phyloP scores from a whole-genome alignment of 2,888 invertebrate species.

The Endotricha flammealis region DNA sequence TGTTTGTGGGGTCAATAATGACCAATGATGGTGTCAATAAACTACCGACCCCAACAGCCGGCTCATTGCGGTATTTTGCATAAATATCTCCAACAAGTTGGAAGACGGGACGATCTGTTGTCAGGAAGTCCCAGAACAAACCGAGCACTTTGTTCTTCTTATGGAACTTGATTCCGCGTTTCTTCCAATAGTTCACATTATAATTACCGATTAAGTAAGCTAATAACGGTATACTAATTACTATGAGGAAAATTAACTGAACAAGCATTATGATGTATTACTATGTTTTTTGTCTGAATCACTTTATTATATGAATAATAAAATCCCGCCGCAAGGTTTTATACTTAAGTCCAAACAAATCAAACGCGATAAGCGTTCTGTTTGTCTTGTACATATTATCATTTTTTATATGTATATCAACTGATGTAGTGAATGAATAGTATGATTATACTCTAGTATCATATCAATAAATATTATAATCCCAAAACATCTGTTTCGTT shows the following conservation, averaged over 20 bases:
- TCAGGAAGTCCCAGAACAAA: conserved; percentile 30
- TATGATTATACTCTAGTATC: no score
- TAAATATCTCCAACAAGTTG: conserved; percentile 25
- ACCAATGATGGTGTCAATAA: conserved; percentile 27
- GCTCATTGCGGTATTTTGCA: conserved; percentile 24
- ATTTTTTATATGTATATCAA: no score
- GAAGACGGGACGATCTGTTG: conserved; percentile 22
- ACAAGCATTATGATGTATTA: conserved; percentile 1
- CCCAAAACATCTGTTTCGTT: no score
- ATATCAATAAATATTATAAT: no score
- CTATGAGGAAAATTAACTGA: neutral
- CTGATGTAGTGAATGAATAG: no score
- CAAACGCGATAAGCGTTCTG: no score
- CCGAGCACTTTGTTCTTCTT: conserved; percentile 28
- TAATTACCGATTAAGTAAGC: conserved; percentile 13
- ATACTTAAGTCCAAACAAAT: no score
- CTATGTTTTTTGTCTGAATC: no score
- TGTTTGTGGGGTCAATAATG: conserved; percentile 35
- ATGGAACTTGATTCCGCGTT: conserved; percentile 32
- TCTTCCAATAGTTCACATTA: conserved; percentile 40
- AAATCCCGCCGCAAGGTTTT: no score
- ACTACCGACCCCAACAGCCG: conserved; percentile 26
- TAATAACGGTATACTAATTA: neutral
- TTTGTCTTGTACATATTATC: no score
- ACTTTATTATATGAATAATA: no score